A percentile compares a stretch with the other conserved stretches of the same genome.
Conservation (phyloP, 2,113 vertebrate species). For the Regulus satrapa region DNA sequence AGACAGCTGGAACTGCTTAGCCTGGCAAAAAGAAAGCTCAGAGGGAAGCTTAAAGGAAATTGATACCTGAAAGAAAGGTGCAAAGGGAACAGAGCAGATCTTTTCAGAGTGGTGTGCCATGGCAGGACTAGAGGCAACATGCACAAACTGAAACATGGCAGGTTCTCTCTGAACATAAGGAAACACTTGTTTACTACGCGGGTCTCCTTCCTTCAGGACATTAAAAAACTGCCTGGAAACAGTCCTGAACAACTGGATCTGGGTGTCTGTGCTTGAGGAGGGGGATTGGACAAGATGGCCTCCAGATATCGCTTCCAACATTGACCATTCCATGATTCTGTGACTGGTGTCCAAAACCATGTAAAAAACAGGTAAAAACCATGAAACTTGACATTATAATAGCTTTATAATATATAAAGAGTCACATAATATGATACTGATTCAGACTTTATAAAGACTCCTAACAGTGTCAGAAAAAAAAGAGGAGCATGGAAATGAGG, state of each 20-base stretch:
- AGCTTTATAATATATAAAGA: rapidly evolving
- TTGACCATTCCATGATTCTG: not conserved
- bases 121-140: not conserved
- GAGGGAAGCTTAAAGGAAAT: not conserved
- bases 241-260: not conserved
- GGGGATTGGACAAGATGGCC: rapidly evolving
- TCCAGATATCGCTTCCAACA: not conserved
- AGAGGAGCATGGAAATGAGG: not conserved
- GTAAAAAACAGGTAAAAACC: not conserved
- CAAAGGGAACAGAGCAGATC: not conserved
- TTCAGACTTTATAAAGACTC: not conserved
- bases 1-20: not conserved
- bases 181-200: not conserved
- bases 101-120: not conserved
- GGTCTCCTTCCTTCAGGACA: not conserved
- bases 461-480: not conserved
- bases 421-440: not conserved
- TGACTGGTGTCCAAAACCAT: not conserved
- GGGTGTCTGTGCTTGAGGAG: not conserved
- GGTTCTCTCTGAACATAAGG: not conserved
- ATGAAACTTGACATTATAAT: not conserved
- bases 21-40: not conserved
- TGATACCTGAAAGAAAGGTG: not conserved
- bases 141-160: not conserved
- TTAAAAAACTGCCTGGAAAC: not conserved